These are phyloP conservation scores for Augochlorella aurata DNA, from an alignment of 2,888 invertebrate genomes.

Conservation along the genomic window DNA sequence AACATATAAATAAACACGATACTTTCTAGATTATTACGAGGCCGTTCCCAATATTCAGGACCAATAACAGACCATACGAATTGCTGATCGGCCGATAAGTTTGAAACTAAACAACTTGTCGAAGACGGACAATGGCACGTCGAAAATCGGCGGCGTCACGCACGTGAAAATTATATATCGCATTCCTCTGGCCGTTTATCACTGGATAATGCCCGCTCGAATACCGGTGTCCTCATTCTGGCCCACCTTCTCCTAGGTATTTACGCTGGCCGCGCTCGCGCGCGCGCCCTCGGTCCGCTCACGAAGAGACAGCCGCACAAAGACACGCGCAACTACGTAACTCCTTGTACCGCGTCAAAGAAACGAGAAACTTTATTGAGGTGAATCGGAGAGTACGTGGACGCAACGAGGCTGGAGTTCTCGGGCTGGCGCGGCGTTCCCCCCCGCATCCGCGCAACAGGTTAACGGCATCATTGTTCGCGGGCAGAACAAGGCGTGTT, in stretches of 20 bases:
- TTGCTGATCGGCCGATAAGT: too few species aligned
- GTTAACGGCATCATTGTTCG: slow-evolving; percentile 37
- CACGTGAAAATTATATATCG: slow-evolving; percentile 62
- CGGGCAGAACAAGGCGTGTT: slow-evolving; percentile 26
- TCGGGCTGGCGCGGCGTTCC: neutral
- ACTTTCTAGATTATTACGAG: too few species aligned
- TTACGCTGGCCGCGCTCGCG: slow-evolving; percentile 42
- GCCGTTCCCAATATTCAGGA: too few species aligned
- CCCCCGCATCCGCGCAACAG: neutral
- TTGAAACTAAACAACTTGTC: neutral
- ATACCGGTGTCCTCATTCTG: slow-evolving; percentile 66
- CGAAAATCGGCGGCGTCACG: slow-evolving; percentile 21
- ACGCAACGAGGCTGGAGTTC: slow-evolving; percentile 11
- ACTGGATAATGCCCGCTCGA: slow-evolving; percentile 61
- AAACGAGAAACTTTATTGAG: slow-evolving; percentile 53
- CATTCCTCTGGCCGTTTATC: slow-evolving; percentile 65
- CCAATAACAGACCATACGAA: too few species aligned
- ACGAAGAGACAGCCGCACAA: neutral
- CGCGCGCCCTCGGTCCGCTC: slow-evolving; percentile 5
- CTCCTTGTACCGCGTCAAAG: slow-evolving; percentile 19
- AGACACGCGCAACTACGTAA: slow-evolving; percentile 28
- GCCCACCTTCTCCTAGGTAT: slow-evolving; percentile 65
- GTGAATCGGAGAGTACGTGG: slow-evolving; percentile 43
- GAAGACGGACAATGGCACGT: neutral
- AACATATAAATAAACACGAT: too few species aligned